Conservation (phyloP, 2,113 vertebrate species). For the Oriolus oriolus region DNA sequence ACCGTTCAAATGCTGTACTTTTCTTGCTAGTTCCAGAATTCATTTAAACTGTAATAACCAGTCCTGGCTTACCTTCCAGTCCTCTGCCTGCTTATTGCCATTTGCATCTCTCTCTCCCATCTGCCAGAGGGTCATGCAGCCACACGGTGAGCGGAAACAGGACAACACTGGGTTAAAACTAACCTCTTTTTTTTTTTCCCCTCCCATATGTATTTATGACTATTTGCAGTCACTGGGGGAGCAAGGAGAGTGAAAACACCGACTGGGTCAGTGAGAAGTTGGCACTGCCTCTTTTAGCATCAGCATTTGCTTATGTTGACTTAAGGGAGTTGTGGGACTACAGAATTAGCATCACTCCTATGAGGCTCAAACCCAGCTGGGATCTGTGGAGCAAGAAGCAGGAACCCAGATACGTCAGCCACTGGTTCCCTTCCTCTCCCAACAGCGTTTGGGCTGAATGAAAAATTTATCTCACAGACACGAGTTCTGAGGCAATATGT, state of each 20-base stretch:
- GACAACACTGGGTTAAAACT: not conserved
- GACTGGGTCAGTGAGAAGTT: not conserved
- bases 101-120: not conserved
- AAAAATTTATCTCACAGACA: not conserved
- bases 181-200: not conserved
- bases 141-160: not conserved
- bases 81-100: not conserved
- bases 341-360: not conserved
- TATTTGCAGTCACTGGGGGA: not conserved
- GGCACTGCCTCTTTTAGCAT: constrained; percentile 26
- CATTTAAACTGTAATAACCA: not conserved
- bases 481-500: not conserved
- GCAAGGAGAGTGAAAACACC: not conserved
- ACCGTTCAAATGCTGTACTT: not conserved
- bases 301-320: constrained; percentile 26
- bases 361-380: not conserved
- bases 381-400: not conserved
- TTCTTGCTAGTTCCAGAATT: not conserved
- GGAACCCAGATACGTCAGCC: not conserved
- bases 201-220: not conserved
- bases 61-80: not conserved
- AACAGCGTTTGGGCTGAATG: not conserved
- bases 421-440: not conserved
- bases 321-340: not conserved
- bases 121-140: not conserved